Percentiles rank a stretch among this genome's conserved stretches.
Conservation (phyloP, 1,140 invertebrate genomes). For the Maniola jurtina region DNA sequence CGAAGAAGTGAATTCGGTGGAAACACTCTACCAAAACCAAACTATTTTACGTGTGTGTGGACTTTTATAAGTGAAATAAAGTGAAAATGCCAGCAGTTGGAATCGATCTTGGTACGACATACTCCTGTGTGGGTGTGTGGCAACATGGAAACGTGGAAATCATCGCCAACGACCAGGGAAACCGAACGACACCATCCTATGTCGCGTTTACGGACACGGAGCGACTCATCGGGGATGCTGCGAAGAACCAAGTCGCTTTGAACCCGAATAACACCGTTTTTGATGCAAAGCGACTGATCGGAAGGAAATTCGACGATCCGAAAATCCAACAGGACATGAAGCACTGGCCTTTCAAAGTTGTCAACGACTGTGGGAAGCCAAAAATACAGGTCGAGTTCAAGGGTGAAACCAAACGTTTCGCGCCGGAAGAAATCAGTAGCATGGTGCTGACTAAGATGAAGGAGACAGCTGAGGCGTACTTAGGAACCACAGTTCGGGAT, state of each 20-base stretch:
- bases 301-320: neutral
- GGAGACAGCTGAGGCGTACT: neutral
- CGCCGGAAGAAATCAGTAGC: neutral
- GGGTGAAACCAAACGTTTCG: neutral
- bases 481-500: neutral
- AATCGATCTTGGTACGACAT: neutral
- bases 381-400: neutral
- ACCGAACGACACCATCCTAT: neutral
- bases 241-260: conserved; percentile 1
- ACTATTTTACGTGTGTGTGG: neutral
- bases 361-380: neutral
- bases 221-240: neutral
- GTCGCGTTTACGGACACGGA: neutral
- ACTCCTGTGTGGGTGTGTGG: neutral
- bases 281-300: neutral
- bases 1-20: neutral
- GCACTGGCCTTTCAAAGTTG: neutral
- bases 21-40: neutral
- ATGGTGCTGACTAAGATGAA: neutral
- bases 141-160: conserved; percentile 1
- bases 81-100: neutral
- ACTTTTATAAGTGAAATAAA: neutral
- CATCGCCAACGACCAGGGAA: neutral
- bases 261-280: neutral
- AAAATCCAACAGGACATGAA: neutral